Conservation (phyloP, 2,888 invertebrate species). For the Barypeithes pellucidus region DNA sequence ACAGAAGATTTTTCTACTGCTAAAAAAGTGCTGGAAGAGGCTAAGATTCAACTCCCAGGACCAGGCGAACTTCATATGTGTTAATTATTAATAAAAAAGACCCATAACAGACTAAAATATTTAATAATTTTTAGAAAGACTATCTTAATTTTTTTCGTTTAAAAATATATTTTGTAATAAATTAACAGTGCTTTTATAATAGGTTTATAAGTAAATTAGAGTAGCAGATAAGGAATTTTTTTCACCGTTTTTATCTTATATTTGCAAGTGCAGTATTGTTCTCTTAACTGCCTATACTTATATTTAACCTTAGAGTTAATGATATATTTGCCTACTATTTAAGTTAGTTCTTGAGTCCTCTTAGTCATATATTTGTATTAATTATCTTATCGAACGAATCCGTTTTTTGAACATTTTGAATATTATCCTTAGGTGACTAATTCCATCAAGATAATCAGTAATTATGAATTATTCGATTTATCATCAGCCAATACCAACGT, state of each 20-base stretch:
- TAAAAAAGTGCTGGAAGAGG: conserved; percentile 78
- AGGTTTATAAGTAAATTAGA: conserved; percentile 5
- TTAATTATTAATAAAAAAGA: conserved; percentile 44
- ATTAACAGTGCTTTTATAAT: conserved; percentile 6
- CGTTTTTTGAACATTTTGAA: not conserved
- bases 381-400: not conserved
- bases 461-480: conserved; percentile 41
- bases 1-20: conserved; percentile 82
- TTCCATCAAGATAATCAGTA: not conserved
- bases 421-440: conserved; percentile 1
- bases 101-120: not conserved
- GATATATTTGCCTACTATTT: not conserved
- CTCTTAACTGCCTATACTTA: no score
- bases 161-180: not conserved
- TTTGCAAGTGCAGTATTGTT: no score
- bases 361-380: conserved; percentile 1
- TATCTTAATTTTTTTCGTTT: conserved; percentile 1
- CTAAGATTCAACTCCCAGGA: conserved; percentile 75
- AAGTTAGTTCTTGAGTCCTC: not conserved
- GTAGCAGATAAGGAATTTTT: not conserved
- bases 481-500: conserved; percentile 42
- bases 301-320: no score
- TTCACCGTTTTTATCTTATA: no score
- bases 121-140: conserved; percentile 4
- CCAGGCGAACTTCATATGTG: conserved; percentile 62